Evolutionary conservation across 2,888 invertebrate genomes (phyloP).

Genomic region (Camptogramma bilineatum): DNA sequence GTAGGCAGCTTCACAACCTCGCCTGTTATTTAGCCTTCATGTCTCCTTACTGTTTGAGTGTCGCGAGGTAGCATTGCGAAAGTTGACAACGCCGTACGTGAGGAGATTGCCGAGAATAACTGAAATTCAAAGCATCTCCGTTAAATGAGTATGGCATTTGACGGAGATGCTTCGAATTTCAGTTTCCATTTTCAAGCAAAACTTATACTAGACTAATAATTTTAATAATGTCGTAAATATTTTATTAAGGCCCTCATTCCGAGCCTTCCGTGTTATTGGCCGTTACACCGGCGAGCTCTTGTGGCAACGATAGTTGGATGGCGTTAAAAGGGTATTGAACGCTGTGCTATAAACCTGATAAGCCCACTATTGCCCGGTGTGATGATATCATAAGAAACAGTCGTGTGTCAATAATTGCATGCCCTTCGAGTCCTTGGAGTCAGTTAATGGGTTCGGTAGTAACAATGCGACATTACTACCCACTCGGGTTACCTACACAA

Average conservation of each 20-base stretch:
- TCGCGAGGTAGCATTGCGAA: slow-evolving; percentile 81
- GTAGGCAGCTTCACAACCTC: slow-evolving; percentile 64
- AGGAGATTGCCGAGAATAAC: slow-evolving; percentile 69
- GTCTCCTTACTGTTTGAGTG: slow-evolving; percentile 73
- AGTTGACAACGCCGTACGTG: slow-evolving; percentile 81
- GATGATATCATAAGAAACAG: slow-evolving; percentile 62
- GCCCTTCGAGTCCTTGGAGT: slow-evolving; percentile 62
- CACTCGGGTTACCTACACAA: slow-evolving; percentile 71
- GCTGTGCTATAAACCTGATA: slow-evolving; percentile 49
- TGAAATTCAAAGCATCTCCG: too few relatives aligned
- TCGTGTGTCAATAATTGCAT: slow-evolving; percentile 62
- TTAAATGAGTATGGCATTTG: too few relatives aligned
- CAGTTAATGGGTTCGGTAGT: slow-evolving; percentile 67
- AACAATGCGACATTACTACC: slow-evolving; percentile 77
- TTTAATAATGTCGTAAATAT: slow-evolving; percentile 52
- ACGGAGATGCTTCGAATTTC: slow-evolving; percentile 63
- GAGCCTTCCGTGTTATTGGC: slow-evolving; percentile 47
- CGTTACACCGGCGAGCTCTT: slow-evolving; percentile 47
- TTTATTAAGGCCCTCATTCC: slow-evolving; percentile 49
- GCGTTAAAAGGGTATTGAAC: slow-evolving; percentile 56
- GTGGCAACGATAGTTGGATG: slow-evolving; percentile 52
- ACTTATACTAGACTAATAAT: slow-evolving; percentile 43
- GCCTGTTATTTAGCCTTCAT: slow-evolving; percentile 74
- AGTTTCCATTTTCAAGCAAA: slow-evolving; percentile 62
- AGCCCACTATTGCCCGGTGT: slow-evolving; percentile 41